These are phyloP conservation scores for Zosterops japonicus DNA, from an alignment of 2,113 vertebrate species.

Conservation along the genomic window DNA sequence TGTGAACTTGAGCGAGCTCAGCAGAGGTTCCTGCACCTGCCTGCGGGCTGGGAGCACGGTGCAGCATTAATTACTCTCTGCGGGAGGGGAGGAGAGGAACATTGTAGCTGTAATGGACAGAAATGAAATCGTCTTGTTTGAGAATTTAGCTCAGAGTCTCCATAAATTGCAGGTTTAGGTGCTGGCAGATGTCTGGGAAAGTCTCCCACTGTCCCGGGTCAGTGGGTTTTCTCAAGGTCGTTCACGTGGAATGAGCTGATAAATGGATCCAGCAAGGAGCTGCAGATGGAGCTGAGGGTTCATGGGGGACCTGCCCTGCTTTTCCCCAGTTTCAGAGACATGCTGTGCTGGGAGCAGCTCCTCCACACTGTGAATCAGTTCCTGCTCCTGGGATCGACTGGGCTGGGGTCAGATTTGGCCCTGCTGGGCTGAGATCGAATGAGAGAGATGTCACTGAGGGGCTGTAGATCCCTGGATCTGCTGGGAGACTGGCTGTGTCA, in stretches of 20 bases:
- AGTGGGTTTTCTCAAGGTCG: slow-evolving; percentile 53
- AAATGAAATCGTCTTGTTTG: slow-evolving; percentile 24
- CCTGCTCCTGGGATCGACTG: not conserved
- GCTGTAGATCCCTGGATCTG: not conserved
- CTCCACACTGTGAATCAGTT: not conserved
- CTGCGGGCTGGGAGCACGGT: not conserved
- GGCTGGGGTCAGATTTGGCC: not conserved
- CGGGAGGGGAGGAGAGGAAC: not conserved
- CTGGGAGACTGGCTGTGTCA: not conserved
- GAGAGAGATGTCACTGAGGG: fast-evolving
- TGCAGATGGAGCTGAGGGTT: slow-evolving; percentile 52
- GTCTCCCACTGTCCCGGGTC: slow-evolving; percentile 42
- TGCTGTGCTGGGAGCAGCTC: not conserved
- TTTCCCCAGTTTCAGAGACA: not conserved
- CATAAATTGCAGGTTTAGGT: slow-evolving; percentile 53
- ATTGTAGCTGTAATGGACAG: slow-evolving; percentile 7
- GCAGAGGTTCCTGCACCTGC: slow-evolving; percentile 10
- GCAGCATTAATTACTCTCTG: slow-evolving; percentile 38
- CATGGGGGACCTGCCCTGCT: slow-evolving; percentile 37
- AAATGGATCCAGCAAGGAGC: slow-evolving; percentile 15
- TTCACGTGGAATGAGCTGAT: slow-evolving; percentile 50
- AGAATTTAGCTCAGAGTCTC: slow-evolving; percentile 11
- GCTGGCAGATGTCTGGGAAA: slow-evolving; percentile 58
- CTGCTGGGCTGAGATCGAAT: fast-evolving
- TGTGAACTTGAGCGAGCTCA: not conserved